Conservation (phyloP, 2,888 invertebrate genomes). For the Lingula anatina region DNA sequence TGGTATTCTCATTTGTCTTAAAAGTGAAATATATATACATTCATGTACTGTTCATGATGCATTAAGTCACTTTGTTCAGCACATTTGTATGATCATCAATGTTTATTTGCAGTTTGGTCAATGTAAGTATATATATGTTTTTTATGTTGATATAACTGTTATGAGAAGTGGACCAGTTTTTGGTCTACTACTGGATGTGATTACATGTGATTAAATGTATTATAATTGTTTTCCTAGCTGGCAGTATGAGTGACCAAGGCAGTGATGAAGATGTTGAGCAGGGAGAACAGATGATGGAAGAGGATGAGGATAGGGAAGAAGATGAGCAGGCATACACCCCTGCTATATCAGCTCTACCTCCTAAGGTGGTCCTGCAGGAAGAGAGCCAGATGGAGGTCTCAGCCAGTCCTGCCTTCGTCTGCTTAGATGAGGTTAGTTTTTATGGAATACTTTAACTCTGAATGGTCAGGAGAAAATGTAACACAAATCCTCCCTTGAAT, state of each 20-base stretch:
- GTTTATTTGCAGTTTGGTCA: too few species aligned
- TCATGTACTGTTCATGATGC: too few species aligned
- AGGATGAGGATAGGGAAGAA: conserved; percentile 13
- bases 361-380: conserved; percentile 42
- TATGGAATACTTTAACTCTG: background rate
- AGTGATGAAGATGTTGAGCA: background rate
- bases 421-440: conserved; percentile 46
- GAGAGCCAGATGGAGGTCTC: conserved; percentile 51
- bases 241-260: conserved; percentile 1
- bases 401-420: conserved; percentile 50
- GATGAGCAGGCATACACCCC: conserved; percentile 27
- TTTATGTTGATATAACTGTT: too few species aligned
- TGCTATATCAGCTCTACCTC: conserved; percentile 45
- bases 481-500: background rate
- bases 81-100: too few species aligned
- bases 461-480: background rate
- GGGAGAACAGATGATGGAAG: conserved; percentile 3
- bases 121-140: too few species aligned
- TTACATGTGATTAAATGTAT: too few species aligned
- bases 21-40: too few species aligned
- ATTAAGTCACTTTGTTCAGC: too few species aligned
- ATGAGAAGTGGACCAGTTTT: too few species aligned
- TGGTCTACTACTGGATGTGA: too few species aligned
- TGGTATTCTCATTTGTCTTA: too few species aligned
- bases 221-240: background rate